Percentiles rank a stretch among this genome's conserved stretches.
These are phyloP conservation scores for Drosophila vallismaia DNA, from an alignment of 2,888 invertebrate genomes.

Conservation along the genomic window DNA sequence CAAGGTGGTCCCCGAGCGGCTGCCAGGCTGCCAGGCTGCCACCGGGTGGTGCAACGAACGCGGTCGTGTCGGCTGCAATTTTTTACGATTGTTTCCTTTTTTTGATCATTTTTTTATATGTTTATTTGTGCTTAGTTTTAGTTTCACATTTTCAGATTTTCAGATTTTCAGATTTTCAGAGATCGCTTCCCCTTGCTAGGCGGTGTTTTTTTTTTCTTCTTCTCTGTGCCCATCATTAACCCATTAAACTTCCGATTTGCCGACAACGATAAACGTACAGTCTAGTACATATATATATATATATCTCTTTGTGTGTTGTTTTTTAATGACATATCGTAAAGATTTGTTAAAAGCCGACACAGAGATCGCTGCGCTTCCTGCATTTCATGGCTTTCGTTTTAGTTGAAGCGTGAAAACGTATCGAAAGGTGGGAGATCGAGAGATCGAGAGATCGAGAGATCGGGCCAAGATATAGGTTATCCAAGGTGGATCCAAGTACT, in stretches of 20 bases:
- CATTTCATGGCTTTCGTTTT: slow-evolving; percentile 59
- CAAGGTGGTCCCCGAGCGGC: slow-evolving; percentile 74
- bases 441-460: not conserved
- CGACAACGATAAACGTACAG: slow-evolving; percentile 75
- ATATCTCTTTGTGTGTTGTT: slow-evolving; percentile 20
- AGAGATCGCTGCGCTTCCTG: slow-evolving; percentile 73
- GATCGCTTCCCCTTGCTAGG: no score
- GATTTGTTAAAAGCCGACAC: slow-evolving; percentile 76
- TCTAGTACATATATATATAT: slow-evolving; percentile 14
- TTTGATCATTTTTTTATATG: slow-evolving; percentile 66
- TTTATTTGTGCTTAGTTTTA: slow-evolving; percentile 65
- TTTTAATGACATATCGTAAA: slow-evolving; percentile 79
- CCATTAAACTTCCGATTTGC: slow-evolving; percentile 79
- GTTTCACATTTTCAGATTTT: not conserved
- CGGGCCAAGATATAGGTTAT: no score
- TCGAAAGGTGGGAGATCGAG: not conserved
- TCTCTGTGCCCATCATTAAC: slow-evolving; percentile 69
- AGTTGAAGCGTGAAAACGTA: slow-evolving; percentile 64
- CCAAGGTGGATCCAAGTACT: slow-evolving; percentile 28
- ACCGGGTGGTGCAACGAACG: slow-evolving; percentile 74
- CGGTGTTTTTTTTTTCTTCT: slow-evolving; percentile 14
- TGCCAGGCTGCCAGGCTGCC: slow-evolving; percentile 17
- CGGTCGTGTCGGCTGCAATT: slow-evolving; percentile 75
- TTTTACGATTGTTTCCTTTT: slow-evolving; percentile 61
- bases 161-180: no score